Conservation (phyloP, 2,797 vertebrate species). For the Phoxinus dragarum region DNA sequence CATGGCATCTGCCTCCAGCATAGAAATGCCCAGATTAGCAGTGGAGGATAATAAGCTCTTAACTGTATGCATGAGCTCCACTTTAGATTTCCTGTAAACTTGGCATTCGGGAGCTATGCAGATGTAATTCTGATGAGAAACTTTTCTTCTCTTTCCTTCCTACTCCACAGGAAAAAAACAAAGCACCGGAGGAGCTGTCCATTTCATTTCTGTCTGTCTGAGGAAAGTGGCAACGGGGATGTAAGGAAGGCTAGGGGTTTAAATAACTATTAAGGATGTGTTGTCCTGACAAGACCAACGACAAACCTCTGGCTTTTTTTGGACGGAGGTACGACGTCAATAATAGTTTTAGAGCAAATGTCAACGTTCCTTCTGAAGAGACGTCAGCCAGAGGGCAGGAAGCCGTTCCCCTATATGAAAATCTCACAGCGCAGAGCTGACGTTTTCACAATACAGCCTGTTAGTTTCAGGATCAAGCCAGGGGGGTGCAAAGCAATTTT, state of each 20-base stretch:
- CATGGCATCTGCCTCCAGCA: slow-evolving; percentile 58
- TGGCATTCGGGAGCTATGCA: slow-evolving; percentile 9
- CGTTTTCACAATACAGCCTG: slow-evolving; percentile 12
- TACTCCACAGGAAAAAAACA: background rate
- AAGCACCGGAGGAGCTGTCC: slow-evolving; percentile 1
- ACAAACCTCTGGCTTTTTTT: slow-evolving; percentile 3
- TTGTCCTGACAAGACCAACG: slow-evolving; percentile 13
- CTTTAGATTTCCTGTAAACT: slow-evolving; percentile 50
- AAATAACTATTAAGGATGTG: slow-evolving; percentile 30
- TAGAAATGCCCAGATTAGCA: slow-evolving; percentile 62
- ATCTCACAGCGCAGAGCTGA: slow-evolving; percentile 20
- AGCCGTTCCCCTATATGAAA: slow-evolving; percentile 25
- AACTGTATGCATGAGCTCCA: slow-evolving; percentile 54
- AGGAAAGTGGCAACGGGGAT: background rate
- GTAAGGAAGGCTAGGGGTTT: slow-evolving; percentile 6
- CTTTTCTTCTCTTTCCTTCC: slow-evolving; percentile 4
- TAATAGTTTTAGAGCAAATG: slow-evolving; percentile 43
- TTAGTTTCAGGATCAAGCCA: slow-evolving; percentile 16
- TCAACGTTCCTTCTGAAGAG: slow-evolving; percentile 1
- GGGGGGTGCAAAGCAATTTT: slow-evolving; percentile 56
- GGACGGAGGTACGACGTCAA: background rate
- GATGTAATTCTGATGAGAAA: slow-evolving; percentile 13
- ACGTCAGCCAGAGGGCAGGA: slow-evolving; percentile 11
- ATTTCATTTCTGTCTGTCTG: slow-evolving; percentile 3
- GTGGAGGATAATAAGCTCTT: slow-evolving; percentile 59